Percentiles rank a stretch among this genome's conserved stretches.
phyloP scores from a whole-genome alignment of 2,888 invertebrate species.

The Eupithecia dodoneata region DNA sequence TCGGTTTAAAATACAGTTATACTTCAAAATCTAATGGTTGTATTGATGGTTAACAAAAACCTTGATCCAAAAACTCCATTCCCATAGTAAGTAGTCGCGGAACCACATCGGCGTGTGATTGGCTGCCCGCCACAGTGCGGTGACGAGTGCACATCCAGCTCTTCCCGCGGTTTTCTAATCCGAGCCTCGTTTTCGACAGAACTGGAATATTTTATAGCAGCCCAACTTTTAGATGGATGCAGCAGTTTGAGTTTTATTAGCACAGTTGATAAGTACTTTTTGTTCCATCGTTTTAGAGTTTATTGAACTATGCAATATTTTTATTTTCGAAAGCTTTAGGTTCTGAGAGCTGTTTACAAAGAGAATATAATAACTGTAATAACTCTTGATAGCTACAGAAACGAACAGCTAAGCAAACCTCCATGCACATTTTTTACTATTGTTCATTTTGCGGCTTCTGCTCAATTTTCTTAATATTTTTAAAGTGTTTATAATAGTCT shows the following conservation, averaged over 20 bases:
- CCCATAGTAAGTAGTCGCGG: constrained; percentile 36
- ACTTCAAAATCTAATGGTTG: not conserved
- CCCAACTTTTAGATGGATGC: constrained; percentile 36
- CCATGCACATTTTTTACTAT: too few species aligned
- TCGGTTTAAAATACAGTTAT: not conserved
- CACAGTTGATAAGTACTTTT: constrained; percentile 9
- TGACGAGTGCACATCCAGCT: constrained; percentile 58
- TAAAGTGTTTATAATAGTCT: too few species aligned
- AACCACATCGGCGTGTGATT: constrained; percentile 56
- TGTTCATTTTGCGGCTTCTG: too few species aligned
- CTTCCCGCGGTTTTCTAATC: constrained; percentile 75
- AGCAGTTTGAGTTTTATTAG: constrained; percentile 37
- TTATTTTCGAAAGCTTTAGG: not conserved
- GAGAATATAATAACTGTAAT: too few species aligned
- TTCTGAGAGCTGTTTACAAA: not conserved
- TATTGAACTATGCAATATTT: not conserved
- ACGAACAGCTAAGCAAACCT: too few species aligned
- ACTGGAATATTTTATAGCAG: constrained; percentile 48
- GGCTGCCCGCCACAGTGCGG: constrained; percentile 52
- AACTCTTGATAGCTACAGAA: too few species aligned
- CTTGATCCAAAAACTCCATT: constrained; percentile 14
- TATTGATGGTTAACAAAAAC: not conserved
- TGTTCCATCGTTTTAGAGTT: constrained; percentile 3
- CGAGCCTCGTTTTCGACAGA: constrained; percentile 58
- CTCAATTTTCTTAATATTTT: too few species aligned